A percentile compares a stretch with the other conserved stretches of the same genome.
phyloP scores from a whole-genome alignment of 2,797 vertebrate species.

The Lophius americanus region DNA sequence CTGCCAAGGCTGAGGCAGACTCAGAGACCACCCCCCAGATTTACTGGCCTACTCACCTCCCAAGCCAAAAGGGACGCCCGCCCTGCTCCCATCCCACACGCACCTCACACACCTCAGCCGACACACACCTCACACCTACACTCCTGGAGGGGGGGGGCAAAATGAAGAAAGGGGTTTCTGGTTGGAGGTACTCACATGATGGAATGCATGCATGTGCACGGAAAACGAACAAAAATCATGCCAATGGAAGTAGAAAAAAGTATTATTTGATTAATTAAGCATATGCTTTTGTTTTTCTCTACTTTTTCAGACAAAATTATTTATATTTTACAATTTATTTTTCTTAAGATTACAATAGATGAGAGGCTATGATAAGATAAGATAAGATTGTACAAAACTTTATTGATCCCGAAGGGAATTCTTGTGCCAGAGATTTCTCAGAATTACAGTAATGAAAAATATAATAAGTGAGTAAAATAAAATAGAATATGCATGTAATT shows the following conservation, averaged over 20 bases:
- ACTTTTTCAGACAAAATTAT: not conserved
- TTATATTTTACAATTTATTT: not conserved
- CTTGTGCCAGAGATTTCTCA: not conserved
- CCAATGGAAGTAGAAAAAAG: not conserved
- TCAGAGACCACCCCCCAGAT: constrained; percentile 89
- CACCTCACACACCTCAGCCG: not conserved
- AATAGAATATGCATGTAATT: too few species aligned
- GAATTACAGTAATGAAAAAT: too few species aligned
- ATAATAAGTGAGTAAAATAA: too few species aligned
- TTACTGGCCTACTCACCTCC: constrained; percentile 83
- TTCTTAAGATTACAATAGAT: too few species aligned
- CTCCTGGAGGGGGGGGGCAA: constrained; percentile 14
- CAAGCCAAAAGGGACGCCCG: constrained; percentile 53
- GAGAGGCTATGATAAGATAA: too few species aligned
- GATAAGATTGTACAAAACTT: too few species aligned
- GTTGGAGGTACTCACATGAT: not conserved
- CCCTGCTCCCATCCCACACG: constrained; percentile 51
- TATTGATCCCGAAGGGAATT: too few species aligned
- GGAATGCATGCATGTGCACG: not conserved
- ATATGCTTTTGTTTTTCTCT: not conserved
- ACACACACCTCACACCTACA: constrained; percentile 49
- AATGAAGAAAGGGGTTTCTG: constrained; percentile 11
- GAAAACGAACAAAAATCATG: not conserved
- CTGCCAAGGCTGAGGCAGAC: constrained; percentile 87
- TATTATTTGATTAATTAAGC: not conserved